phyloP scores from a whole-genome alignment of 2,888 invertebrate genomes.

The Chironomus riparius region DNA sequence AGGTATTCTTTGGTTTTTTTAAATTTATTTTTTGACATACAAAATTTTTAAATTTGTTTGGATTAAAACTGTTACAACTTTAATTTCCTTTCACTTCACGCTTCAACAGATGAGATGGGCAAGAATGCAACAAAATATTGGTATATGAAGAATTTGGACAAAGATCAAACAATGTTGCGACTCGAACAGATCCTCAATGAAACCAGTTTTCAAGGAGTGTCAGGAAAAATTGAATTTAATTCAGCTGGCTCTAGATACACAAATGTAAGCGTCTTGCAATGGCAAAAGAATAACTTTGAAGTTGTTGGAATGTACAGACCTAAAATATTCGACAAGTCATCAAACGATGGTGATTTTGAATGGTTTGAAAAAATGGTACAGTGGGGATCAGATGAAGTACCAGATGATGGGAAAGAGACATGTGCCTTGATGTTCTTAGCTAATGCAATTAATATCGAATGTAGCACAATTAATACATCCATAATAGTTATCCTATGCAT shows the following conservation, averaged over 20 bases:
- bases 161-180: constrained; percentile 34
- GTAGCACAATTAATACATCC: constrained; percentile 55
- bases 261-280: constrained; percentile 52
- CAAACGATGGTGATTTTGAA: constrained; percentile 46
- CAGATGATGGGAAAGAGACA: constrained; percentile 58
- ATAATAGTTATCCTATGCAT: constrained; percentile 55
- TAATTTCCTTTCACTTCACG: too few relatives aligned
- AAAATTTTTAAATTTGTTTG: too few relatives aligned
- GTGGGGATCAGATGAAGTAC: constrained; percentile 58
- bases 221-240: constrained; percentile 60
- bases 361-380: constrained; percentile 47
- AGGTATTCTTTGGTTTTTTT: constrained; percentile 33
- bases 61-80: too few relatives aligned
- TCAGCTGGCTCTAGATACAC: constrained; percentile 59
- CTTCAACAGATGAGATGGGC: too few relatives aligned
- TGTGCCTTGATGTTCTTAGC: constrained; percentile 65
- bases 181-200: constrained; percentile 53
- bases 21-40: constrained; percentile 36
- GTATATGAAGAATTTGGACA: constrained; percentile 33
- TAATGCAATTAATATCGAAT: constrained; percentile 55
- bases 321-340: constrained; percentile 43
- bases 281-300: constrained; percentile 44
- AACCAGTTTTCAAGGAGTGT: constrained; percentile 64
- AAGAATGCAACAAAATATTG: not conserved
- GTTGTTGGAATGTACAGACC: constrained; percentile 53